A percentile compares a stretch with the other conserved stretches of the same genome.
Conservation (phyloP, 2,888 invertebrate species). For the Dyspetes luteomarginatus region DNA sequence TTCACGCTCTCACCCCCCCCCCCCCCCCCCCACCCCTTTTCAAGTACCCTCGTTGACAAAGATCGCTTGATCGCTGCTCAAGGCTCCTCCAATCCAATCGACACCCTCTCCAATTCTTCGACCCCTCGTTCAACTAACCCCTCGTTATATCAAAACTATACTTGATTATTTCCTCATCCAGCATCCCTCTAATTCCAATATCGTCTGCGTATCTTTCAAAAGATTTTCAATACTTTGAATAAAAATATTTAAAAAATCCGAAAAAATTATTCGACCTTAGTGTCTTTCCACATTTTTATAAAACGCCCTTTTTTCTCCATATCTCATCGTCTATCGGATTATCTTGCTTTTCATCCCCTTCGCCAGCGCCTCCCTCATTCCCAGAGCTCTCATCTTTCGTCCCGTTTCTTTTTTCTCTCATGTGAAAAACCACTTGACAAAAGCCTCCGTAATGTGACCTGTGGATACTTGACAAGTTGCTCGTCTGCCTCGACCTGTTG, state of each 20-base stretch:
- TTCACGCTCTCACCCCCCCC: not conserved
- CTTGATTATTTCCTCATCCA: too few species aligned
- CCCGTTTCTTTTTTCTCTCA: slow-evolving; percentile 2
- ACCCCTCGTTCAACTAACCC: not conserved
- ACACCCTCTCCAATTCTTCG: not conserved
- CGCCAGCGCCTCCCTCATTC: slow-evolving; percentile 9
- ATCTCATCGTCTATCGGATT: not conserved
- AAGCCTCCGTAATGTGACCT: slow-evolving; percentile 54
- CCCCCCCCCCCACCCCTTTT: not conserved
- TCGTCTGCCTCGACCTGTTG: slow-evolving; percentile 57
- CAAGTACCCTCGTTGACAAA: not conserved
- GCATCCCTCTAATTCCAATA: too few species aligned
- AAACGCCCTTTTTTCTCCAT: not conserved
- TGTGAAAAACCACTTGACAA: not conserved
- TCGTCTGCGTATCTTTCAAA: too few species aligned
- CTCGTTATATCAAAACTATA: too few species aligned
- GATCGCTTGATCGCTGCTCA: not conserved
- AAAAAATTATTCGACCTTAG: not conserved
- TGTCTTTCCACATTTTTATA: slow-evolving; percentile 18
- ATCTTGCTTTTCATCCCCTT: slow-evolving; percentile 15
- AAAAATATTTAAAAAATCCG: too few species aligned
- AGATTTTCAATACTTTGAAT: not conserved
- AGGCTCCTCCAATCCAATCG: not conserved
- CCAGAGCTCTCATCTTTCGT: not conserved
- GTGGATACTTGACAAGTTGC: slow-evolving; percentile 46